Base-by-base conservation (phyloP, 2,113 vertebrate species). In the Hyaena hyaena region DNA sequence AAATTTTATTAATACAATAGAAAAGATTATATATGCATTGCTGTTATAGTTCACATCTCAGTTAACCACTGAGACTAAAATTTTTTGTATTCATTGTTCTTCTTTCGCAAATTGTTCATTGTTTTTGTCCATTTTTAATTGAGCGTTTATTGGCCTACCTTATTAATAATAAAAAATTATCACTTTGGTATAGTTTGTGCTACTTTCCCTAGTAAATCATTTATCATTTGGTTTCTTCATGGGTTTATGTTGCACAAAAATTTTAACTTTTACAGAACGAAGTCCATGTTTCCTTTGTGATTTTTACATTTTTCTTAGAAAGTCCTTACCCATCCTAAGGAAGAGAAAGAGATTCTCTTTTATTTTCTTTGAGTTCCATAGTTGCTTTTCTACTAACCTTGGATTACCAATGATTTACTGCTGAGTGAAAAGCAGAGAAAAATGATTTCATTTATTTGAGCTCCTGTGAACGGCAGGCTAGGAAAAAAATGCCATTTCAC, bases 381-480 rank as follows among this genome's bases (percentile, higher is more conserved):
- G 87, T 65, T 97, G 93, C 83, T 97, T 90, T 97, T 93, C 93
- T 88, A 90, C 76, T 50, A 90, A 23, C 69, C 71, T 97, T 93
- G 90, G 87, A 96, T 97, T 95, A 85, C 92, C 88, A 96, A 45
- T 97, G 96, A 97, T 97, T 97, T 97, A 97, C 96, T 97, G 88
- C 94, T 96, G 96, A 95, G 90, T 96, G 90, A 96, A 97, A 97
- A 98, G 93, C 81, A 98, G 95, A 96, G 95, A 97, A 97, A 98
- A 98, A 98, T 95, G 84, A 98, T 97, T 98, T 97, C 97, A 98
- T 97, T 98, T 98, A 97, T 97, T 93, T 97, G 98, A 97, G 97
- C 94, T 88, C 96, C 93, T 93, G 63, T 98, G 97, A 97, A 96
- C 2, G 8, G 93, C 88, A 68, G 85, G 33, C 94, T 98, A 95